Conservation (phyloP, 2,797 vertebrate genomes). For the Buceros bicornis region DNA sequence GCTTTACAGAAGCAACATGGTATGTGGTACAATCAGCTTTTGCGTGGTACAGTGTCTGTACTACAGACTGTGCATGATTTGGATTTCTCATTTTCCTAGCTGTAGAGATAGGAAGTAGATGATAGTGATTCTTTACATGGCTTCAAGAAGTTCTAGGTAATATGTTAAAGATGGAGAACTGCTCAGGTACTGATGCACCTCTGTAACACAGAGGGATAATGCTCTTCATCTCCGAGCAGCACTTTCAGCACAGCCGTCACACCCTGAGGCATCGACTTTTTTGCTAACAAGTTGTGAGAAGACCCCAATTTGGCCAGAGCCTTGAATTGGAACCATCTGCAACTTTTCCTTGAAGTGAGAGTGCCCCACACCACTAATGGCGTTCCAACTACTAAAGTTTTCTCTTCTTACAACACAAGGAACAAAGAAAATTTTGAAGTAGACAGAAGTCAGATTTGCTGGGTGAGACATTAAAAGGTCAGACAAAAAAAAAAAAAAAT, state of each 20-base stretch:
- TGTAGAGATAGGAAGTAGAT: not conserved
- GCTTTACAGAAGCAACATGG: not conserved
- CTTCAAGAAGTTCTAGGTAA: not conserved
- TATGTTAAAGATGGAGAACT: not conserved
- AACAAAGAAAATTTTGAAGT: not conserved
- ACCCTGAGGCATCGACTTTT: not conserved
- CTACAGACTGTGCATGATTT: not conserved
- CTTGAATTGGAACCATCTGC: not conserved
- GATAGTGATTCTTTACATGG: not conserved
- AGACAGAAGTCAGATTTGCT: not conserved
- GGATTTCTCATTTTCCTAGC: not conserved
- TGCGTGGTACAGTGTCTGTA: not conserved
- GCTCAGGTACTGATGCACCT: not conserved
- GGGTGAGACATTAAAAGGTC: not conserved
- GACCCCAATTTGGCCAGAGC: not conserved
- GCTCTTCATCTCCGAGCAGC: not conserved
- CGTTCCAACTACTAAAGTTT: not conserved
- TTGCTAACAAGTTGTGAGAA: not conserved
- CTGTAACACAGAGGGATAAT: not conserved
- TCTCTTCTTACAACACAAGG: not conserved
- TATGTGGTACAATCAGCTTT: not conserved
- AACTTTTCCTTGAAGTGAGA: not conserved
- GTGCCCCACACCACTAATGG: not conserved
- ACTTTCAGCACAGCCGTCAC: not conserved
- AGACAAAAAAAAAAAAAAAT: not conserved